Evolutionary conservation across 2,797 vertebrate species (phyloP).

Genomic region (Morelia viridis): DNA sequence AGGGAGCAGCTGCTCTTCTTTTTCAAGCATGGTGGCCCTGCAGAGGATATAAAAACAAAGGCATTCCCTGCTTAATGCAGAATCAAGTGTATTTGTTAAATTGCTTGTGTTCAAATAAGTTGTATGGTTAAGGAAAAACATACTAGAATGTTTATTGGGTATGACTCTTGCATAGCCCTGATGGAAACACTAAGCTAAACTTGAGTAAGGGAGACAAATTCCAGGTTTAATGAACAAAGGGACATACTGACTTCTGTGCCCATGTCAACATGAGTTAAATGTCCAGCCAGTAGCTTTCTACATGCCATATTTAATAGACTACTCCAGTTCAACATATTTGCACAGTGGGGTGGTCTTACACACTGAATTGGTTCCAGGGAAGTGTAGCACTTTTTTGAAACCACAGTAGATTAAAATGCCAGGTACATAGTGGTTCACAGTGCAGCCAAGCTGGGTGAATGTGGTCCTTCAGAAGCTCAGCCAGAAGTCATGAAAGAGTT

Average conservation of each 20-base stretch:
- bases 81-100: neutral
- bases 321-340: too few relatives aligned
- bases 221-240: neutral
- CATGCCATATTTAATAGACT: neutral
- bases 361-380: neutral
- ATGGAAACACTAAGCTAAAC: neutral
- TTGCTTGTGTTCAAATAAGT: slow-evolving; percentile 33
- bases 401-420: neutral
- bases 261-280: neutral
- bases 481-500: neutral
- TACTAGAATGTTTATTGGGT: neutral
- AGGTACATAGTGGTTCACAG: neutral
- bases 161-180: neutral
- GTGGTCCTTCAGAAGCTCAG: neutral
- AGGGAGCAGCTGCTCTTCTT: slow-evolving; percentile 21
- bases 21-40: neutral
- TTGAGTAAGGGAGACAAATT: neutral
- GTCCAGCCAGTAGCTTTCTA: neutral
- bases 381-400: neutral
- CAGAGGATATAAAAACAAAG: slow-evolving; percentile 15
- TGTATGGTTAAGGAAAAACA: slow-evolving; percentile 5
- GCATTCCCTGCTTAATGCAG: neutral
- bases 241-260: neutral
- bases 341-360: neutral
- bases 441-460: neutral